These are phyloP conservation scores for Platalea minor DNA, from an alignment of 2,797 vertebrate genomes.

Conservation along the genomic window DNA sequence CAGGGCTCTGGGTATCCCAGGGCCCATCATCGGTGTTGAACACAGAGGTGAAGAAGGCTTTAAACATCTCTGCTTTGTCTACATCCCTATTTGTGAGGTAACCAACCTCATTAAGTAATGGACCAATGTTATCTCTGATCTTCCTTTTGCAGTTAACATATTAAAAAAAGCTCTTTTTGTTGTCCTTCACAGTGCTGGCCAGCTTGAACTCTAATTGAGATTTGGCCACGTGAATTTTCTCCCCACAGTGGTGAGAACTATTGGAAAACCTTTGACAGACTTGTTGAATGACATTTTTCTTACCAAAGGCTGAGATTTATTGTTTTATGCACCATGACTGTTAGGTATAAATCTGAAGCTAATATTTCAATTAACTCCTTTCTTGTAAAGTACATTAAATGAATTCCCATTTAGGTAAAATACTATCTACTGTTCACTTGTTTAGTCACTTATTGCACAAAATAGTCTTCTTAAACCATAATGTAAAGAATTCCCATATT, in stretches of 20 bases:
- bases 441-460: background rate
- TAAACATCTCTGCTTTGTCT: too few relatives aligned
- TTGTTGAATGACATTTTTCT: background rate
- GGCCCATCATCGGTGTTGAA: too few relatives aligned
- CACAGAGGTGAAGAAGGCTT: too few relatives aligned
- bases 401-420: background rate
- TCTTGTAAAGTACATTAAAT: background rate
- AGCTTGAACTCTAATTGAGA: background rate
- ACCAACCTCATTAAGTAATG: too few relatives aligned
- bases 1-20: rapidly evolving
- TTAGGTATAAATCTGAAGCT: background rate
- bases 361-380: background rate
- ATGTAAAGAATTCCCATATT: background rate
- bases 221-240: background rate
- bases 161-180: too few relatives aligned
- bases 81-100: too few relatives aligned
- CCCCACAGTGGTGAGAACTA: background rate
- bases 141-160: too few relatives aligned
- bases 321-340: background rate
- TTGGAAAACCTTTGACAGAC: background rate
- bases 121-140: too few relatives aligned
- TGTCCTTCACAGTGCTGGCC: background rate
- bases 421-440: background rate
- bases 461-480: background rate
- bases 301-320: background rate